Evolutionary conservation across 2,113 vertebrate genomes (phyloP).

Genomic region (Thalassarche chlororhynchos): DNA sequence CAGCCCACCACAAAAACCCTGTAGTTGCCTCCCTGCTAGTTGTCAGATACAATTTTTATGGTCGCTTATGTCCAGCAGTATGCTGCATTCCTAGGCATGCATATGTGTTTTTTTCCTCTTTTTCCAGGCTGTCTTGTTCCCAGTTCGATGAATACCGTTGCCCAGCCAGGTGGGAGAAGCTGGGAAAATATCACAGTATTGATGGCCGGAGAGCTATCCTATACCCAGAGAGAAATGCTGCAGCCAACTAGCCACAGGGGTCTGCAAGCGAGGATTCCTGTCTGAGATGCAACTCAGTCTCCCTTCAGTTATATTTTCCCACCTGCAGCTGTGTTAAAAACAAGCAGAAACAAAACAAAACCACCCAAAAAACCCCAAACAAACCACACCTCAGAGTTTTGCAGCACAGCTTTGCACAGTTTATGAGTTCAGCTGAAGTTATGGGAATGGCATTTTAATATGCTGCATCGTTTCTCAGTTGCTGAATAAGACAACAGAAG

Average conservation of each 20-base stretch:
- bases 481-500: background rate
- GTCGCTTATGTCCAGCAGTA: background rate
- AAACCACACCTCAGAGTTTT: background rate
- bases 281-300: rapidly evolving
- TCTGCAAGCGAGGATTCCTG: background rate
- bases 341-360: background rate
- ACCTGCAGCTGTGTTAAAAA: background rate
- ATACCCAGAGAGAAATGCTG: background rate
- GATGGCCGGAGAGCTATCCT: background rate
- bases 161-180: background rate
- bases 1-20: background rate
- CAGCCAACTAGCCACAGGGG: background rate
- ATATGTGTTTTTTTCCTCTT: background rate
- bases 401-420: background rate
- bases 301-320: background rate
- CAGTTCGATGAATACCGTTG: background rate
- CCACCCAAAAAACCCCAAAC: background rate
- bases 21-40: background rate
- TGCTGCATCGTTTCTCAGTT: background rate
- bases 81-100: background rate
- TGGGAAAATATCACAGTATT: background rate
- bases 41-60: background rate
- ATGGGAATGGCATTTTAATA: background rate
- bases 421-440: background rate
- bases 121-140: background rate